phyloP scores from a whole-genome alignment of 2,113 vertebrate species.

The Corvus hawaiiensis region DNA sequence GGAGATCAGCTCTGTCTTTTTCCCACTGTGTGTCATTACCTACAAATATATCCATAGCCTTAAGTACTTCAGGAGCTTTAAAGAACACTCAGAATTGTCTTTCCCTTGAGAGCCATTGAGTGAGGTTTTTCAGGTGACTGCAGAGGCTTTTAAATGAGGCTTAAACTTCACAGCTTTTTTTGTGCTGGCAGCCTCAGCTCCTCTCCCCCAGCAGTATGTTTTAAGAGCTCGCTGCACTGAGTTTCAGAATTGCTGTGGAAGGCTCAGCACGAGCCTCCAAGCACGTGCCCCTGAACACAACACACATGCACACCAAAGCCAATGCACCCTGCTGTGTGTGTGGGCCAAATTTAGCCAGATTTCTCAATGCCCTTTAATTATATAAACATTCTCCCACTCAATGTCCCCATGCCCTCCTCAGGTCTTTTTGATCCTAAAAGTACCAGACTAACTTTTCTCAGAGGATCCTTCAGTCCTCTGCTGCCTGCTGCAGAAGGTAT shows the following conservation, averaged over 20 bases:
- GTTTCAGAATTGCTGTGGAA: neutral
- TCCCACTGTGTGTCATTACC: neutral
- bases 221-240: neutral
- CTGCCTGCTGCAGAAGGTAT: neutral
- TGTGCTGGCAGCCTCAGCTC: neutral
- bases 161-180: neutral
- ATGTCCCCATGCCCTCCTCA: neutral
- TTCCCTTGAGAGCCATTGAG: neutral
- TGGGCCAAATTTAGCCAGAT: neutral
- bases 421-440: neutral
- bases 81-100: neutral
- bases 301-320: neutral
- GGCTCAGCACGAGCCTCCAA: accelerated
- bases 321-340: accelerated
- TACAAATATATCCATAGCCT: neutral
- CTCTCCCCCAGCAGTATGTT: neutral
- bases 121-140: neutral
- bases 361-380: neutral
- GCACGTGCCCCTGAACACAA: neutral
- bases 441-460: neutral
- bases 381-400: neutral
- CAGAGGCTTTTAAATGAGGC: neutral
- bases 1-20: neutral
- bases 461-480: neutral
- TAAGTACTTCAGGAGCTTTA: neutral